Conservation (phyloP, 2,888 invertebrate genomes). For the Rotaria macrura region DNA sequence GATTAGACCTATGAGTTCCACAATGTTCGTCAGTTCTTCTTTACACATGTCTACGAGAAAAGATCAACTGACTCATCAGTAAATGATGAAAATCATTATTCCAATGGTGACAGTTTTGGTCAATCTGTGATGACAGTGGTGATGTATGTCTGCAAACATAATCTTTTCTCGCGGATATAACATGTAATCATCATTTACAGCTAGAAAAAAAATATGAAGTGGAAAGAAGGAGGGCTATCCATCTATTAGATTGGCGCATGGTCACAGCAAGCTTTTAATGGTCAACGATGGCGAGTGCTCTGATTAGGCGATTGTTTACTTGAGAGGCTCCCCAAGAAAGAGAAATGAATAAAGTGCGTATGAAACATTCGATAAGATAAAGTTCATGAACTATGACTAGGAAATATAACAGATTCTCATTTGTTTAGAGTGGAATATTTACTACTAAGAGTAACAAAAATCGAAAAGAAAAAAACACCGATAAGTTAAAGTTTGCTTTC, state of each 20-base stretch:
- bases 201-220: neutral
- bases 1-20: neutral
- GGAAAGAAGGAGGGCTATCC: neutral
- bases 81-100: neutral
- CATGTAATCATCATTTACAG: neutral
- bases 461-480: neutral
- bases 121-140: neutral
- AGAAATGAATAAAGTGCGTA: neutral
- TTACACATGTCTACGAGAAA: neutral
- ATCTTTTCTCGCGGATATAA: neutral
- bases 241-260: neutral
- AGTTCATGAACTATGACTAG: conserved; percentile 1
- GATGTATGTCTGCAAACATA: neutral
- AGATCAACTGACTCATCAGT: neutral
- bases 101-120: neutral
- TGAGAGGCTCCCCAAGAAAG: neutral
- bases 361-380: neutral
- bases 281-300: neutral
- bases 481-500: neutral
- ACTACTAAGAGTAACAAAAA: neutral
- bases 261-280: neutral
- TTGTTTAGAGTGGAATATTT: neutral
- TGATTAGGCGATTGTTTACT: neutral
- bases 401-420: neutral
- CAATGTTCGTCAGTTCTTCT: neutral